Conservation (phyloP, 1,140 invertebrate genomes). For the Bombus ignitus region DNA sequence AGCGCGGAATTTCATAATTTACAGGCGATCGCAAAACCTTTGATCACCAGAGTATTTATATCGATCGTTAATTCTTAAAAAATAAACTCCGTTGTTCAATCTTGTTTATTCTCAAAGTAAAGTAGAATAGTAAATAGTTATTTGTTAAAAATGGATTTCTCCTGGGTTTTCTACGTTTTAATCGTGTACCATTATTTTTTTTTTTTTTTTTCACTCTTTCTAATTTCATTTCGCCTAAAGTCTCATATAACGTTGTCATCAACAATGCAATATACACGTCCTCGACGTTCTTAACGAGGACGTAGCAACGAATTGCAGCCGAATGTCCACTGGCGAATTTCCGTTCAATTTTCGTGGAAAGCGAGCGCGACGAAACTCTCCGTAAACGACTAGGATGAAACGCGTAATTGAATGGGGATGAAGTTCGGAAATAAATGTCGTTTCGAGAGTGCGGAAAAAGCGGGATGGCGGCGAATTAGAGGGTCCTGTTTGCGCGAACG, state of each 20-base stretch:
- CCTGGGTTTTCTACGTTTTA: too few species aligned
- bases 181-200: too few species aligned
- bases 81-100: neutral
- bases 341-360: conserved; percentile 10
- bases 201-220: neutral
- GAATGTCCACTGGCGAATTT: conserved; percentile 9
- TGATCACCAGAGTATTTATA: neutral
- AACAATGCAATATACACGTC: neutral
- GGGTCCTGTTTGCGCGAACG: neutral
- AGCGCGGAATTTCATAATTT: too few species aligned
- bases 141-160: too few species aligned
- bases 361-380: neutral
- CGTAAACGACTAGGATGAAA: neutral
- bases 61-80: neutral
- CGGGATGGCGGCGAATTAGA: neutral
- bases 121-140: too few species aligned
- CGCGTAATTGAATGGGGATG: conserved; percentile 21
- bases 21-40: neutral
- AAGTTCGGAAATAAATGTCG: conserved; percentile 24
- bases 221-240: too few species aligned
- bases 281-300: neutral
- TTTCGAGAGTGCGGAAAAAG: neutral
- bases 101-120: too few species aligned
- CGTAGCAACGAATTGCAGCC: neutral
- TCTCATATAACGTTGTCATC: too few species aligned